These are phyloP conservation scores for Heterodera schachtii DNA, from an alignment of 1,140 invertebrate species.

Conservation along the genomic window DNA sequence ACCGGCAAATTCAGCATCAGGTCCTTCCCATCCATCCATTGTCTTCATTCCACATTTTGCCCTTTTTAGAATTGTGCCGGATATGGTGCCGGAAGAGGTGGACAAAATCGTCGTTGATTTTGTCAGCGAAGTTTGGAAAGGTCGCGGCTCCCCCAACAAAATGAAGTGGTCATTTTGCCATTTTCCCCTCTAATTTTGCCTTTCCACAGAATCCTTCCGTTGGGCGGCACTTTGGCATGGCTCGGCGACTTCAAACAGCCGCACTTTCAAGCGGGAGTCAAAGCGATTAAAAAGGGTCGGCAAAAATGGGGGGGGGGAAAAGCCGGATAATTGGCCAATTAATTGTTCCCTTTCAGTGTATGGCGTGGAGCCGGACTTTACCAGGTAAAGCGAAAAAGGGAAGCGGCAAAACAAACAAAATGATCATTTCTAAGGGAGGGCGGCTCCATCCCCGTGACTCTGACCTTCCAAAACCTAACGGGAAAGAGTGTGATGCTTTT, in stretches of 20 bases:
- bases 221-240: constrained; percentile 84
- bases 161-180: constrained; percentile 19
- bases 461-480: constrained; percentile 73
- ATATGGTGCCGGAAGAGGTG: constrained; percentile 70
- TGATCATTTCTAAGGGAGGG: constrained; percentile 75
- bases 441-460: constrained; percentile 90
- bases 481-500: constrained; percentile 73
- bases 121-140: constrained; percentile 40
- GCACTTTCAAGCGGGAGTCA: constrained; percentile 84
- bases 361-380: constrained; percentile 88
- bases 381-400: constrained; percentile 56
- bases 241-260: constrained; percentile 86
- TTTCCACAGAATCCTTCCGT: constrained; percentile 68
- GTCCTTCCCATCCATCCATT: not conserved
- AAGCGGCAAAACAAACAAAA: not conserved
- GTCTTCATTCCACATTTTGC: not conserved
- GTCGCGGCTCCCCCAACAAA: constrained; percentile 45
- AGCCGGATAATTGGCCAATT: not conserved
- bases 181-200: not conserved
- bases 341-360: constrained; percentile 72
- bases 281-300: constrained; percentile 77
- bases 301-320: not conserved
- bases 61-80: constrained; percentile 66
- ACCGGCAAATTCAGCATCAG: constrained; percentile 69
- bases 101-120: constrained; percentile 38